Conservation (phyloP, 2,113 vertebrate genomes). For the Gambusia affinis region DNA sequence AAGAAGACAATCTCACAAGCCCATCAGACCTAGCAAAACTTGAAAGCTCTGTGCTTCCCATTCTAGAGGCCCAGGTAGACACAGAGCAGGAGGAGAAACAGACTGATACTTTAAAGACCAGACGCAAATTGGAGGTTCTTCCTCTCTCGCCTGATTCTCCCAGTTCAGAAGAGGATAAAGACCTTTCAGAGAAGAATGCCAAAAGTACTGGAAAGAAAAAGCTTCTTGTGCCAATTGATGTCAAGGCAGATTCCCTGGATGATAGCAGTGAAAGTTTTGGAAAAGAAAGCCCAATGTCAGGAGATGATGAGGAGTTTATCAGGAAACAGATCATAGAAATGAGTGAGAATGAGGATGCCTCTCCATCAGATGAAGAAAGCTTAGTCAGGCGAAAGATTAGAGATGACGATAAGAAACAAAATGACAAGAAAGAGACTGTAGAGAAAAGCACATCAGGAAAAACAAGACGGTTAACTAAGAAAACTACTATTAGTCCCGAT, state of each 20-base stretch:
- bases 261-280: conserved; percentile 94
- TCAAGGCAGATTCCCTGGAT: conserved; percentile 88
- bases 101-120: conserved; percentile 76
- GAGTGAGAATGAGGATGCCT: conserved; percentile 96
- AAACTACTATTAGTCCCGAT: conserved; percentile 86
- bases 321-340: conserved; percentile 94
- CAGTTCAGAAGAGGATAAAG: conserved; percentile 85
- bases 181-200: conserved; percentile 72
- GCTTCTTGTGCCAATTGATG: conserved; percentile 77
- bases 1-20: conserved; percentile 87
- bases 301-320: conserved; percentile 93
- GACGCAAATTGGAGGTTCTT: conserved; percentile 82
- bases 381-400: conserved; percentile 80
- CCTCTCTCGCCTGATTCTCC: conserved; percentile 81
- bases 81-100: conserved; percentile 70
- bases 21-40: conserved; percentile 92
- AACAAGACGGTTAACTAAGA: conserved; percentile 83
- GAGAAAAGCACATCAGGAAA: conserved; percentile 80
- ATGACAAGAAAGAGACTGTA: conserved; percentile 78
- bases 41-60: conserved; percentile 93
- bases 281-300: conserved; percentile 88
- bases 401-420: conserved; percentile 80
- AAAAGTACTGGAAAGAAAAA: conserved; percentile 72
- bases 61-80: conserved; percentile 89
- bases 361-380: conserved; percentile 91